Conservation (phyloP, 2,888 invertebrate genomes). For the Clanis bilineata region DNA sequence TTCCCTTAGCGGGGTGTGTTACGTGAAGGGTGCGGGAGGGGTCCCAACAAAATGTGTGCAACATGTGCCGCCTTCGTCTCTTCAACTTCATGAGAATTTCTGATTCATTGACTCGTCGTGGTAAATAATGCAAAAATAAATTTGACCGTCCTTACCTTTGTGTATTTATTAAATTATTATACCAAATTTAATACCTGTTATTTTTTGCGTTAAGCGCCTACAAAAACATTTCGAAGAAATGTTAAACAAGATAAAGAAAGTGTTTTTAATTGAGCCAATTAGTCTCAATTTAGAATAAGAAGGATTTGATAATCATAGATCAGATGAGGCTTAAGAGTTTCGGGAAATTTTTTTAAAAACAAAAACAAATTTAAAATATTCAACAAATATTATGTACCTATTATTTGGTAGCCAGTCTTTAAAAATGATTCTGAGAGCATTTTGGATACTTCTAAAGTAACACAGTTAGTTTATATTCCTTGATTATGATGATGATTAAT, state of each 20-base stretch:
- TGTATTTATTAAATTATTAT: neutral
- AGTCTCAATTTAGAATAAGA: neutral
- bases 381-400: too few species aligned
- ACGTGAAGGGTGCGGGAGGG: conserved; percentile 47
- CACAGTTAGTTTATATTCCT: too few species aligned
- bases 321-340: too few species aligned
- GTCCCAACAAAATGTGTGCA: conserved; percentile 65
- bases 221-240: neutral
- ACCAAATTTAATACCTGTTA: neutral
- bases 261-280: neutral
- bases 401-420: too few species aligned
- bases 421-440: too few species aligned
- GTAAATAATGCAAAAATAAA: neutral
- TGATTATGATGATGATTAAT: too few species aligned
- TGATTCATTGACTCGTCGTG: conserved; percentile 68
- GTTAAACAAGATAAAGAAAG: neutral
- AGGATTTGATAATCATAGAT: too few species aligned
- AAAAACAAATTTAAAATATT: too few species aligned
- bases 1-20: conserved; percentile 64
- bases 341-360: too few species aligned
- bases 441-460: too few species aligned
- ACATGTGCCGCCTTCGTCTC: conserved; percentile 61
- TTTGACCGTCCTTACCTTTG: neutral
- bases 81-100: conserved; percentile 71
- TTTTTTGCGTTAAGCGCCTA: neutral